These are phyloP conservation scores for Dasypogon diadema DNA, from an alignment of 2,888 invertebrate species.

Conservation along the genomic window DNA sequence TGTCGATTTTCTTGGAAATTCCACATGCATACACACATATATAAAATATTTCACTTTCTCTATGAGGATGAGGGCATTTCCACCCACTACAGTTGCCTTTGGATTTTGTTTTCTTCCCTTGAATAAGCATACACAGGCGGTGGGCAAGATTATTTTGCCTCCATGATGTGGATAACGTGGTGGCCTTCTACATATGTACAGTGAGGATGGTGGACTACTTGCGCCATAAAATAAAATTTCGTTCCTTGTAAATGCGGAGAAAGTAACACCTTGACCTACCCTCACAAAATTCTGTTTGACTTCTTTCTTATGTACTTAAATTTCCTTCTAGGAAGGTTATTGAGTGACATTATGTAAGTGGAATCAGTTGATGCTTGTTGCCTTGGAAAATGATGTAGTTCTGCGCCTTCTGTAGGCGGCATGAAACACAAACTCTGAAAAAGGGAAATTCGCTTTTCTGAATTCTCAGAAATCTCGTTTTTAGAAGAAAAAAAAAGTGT, in stretches of 20 bases:
- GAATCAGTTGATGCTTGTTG: not conserved
- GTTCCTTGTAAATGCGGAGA: not conserved
- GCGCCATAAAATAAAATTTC: not conserved
- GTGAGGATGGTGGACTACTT: not conserved
- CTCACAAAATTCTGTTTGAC: conserved; percentile 38
- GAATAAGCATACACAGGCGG: conserved; percentile 1
- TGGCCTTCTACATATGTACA: conserved; percentile 11
- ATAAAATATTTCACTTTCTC: conserved; percentile 10
- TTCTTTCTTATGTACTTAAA: conserved; percentile 40
- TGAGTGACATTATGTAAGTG: not conserved
- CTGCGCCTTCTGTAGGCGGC: not conserved
- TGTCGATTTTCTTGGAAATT: conserved; percentile 36
- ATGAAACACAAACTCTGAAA: not conserved
- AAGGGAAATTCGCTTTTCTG: not conserved
- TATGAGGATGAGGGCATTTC: not conserved
- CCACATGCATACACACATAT: not conserved
- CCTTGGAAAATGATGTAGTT: conserved; percentile 1
- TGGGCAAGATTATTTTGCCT: conserved; percentile 2
- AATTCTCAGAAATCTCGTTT: not conserved
- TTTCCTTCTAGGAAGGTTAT: not conserved
- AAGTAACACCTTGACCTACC: conserved; percentile 50
- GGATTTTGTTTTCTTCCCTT: not conserved
- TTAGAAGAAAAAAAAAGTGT: not conserved
- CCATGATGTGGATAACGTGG: not conserved
- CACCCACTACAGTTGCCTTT: conserved; percentile 3